These are phyloP conservation scores for Lomographa bimaculata DNA, from an alignment of 2,888 invertebrate species.

Conservation along the genomic window DNA sequence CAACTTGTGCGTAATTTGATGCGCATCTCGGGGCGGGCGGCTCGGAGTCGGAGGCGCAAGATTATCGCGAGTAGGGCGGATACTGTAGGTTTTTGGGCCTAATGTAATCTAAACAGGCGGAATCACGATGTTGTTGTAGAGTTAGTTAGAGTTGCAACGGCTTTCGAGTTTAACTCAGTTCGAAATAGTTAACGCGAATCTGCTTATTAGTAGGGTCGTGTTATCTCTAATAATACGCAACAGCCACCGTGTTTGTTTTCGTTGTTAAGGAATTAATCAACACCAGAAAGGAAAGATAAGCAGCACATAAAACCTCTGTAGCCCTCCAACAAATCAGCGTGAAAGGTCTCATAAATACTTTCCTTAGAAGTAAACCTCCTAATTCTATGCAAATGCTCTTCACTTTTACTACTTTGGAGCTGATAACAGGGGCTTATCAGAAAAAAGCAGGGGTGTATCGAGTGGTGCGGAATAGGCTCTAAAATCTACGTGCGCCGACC, in stretches of 20 bases:
- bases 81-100: not conserved
- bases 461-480: conserved; percentile 3
- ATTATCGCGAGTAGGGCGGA: conserved; percentile 6
- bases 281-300: too few species aligned
- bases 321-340: conserved; percentile 3
- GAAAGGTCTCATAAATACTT: conserved; percentile 1
- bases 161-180: not conserved
- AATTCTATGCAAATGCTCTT: conserved; percentile 7
- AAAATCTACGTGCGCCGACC: conserved; percentile 3
- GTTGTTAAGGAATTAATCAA: too few species aligned
- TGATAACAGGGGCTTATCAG: conserved; percentile 11
- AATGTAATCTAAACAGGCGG: conserved; percentile 9
- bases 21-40: conserved; percentile 2
- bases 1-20: conserved; percentile 3
- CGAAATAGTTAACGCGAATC: conserved; percentile 1
- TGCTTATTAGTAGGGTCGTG: not conserved
- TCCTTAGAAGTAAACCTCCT: not conserved
- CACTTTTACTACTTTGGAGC: conserved; percentile 6
- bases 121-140: conserved; percentile 6
- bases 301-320: too few species aligned
- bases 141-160: not conserved
- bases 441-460: conserved; percentile 5
- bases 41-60: not conserved
- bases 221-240: conserved; percentile 1
- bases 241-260: too few species aligned